Base-by-base conservation (phyloP, 1,140 invertebrate genomes). In the Drosophila quadrilineata region DNA sequence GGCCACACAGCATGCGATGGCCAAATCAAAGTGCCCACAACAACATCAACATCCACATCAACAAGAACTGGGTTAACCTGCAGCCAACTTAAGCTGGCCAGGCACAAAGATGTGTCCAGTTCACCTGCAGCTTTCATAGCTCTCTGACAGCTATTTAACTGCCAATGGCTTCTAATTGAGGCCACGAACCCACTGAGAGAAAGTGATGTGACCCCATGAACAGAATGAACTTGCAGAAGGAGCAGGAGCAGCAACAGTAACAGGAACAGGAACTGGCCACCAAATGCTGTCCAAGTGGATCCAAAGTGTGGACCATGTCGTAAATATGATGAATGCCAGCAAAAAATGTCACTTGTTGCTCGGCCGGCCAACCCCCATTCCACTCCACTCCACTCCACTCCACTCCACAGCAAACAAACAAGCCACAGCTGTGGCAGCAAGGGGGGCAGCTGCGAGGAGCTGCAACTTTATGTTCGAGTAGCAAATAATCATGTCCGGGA, bases 321-420 rank as follows among this genome's bases (percentile, higher is more conserved):
- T 76, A 77, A 77, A 87, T 73, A 77, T 84, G 76, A 84, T 84
- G 73, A 69, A 84, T 84, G 84, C 70, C 67, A 58, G 71, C 46
- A 64, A 87, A 84, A 87, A 87, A 72, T 87, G 70, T 84, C 84
- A 87, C 82, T 87, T 87, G 82, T 87, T 87, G 82, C 82, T 60
- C 62, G 52, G 29, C 14, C 19, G 8, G 0, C n/a, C n/a, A n/a
- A n/a, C n/a, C n/a, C n/a, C n/a, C n/a, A n/a, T n/a, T n/a, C n/a
- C n/a, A n/a, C n/a, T n/a, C n/a, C n/a, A n/a, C n/a, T n/a, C n/a
- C n/a, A n/a, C n/a, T n/a, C n/a, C n/a, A n/a, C n/a, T n/a, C n/a
- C n/a, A n/a, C n/a, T n/a, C n/a, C n/a, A n/a, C n/a, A n/a, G n/a
- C n/a, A n/a, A n/a, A n/a, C n/a, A n/a, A n/a, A n/a, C n/a, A n/a